Evolutionary conservation across 2,797 vertebrate species (phyloP).

Genomic region (Amniataba percoides): DNA sequence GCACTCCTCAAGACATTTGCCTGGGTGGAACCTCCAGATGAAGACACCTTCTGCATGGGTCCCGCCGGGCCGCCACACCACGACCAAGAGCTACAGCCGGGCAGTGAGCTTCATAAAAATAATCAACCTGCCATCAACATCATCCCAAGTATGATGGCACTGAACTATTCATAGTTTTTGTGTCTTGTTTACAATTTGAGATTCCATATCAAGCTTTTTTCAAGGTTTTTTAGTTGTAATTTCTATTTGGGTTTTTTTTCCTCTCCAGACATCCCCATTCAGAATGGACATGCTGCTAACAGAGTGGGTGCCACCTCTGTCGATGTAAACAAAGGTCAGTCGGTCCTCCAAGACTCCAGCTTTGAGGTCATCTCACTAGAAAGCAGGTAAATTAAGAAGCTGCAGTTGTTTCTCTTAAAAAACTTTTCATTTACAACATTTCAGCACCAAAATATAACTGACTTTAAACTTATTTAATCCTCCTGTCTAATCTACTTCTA

Average conservation of each 20-base stretch:
- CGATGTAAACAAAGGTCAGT: slow-evolving; percentile 29
- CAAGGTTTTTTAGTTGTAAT: not conserved
- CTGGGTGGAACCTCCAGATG: slow-evolving; percentile 76
- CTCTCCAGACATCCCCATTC: slow-evolving; percentile 58
- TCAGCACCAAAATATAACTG: not conserved
- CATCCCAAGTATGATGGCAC: slow-evolving; percentile 27
- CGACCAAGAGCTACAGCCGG: slow-evolving; percentile 17
- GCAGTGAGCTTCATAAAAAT: slow-evolving; percentile 12
- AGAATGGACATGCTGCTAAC: slow-evolving; percentile 58
- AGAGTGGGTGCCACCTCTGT: not conserved
- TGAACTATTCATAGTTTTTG: not conserved
- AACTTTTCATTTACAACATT: not conserved
- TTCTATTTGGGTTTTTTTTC: not conserved
- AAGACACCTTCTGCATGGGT: slow-evolving; percentile 49
- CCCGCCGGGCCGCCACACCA: not conserved
- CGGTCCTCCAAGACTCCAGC: slow-evolving; percentile 74
- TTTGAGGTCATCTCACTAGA: slow-evolving; percentile 85
- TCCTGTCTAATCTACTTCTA: not conserved
- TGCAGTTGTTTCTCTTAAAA: not conserved
- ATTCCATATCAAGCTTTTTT: not conserved
- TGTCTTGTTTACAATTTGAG: slow-evolving; percentile 1
- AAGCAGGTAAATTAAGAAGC: slow-evolving; percentile 72
- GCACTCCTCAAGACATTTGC: slow-evolving; percentile 84
- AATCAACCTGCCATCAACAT: slow-evolving; percentile 7
- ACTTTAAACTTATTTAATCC: not conserved